phyloP scores from a whole-genome alignment of 2,888 invertebrate genomes.

The Corythucha ciliata region DNA sequence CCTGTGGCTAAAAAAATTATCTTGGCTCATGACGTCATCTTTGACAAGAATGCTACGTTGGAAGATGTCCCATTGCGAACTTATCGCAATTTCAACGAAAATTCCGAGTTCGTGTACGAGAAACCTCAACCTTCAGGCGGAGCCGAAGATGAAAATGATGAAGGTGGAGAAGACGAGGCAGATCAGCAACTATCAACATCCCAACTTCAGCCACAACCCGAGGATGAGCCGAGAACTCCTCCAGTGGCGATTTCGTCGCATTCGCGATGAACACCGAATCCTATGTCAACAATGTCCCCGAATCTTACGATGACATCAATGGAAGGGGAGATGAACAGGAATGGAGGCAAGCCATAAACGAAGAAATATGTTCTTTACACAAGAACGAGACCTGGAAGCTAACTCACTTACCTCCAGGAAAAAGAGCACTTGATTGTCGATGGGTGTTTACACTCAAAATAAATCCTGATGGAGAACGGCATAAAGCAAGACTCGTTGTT shows the following conservation, averaged over 20 bases:
- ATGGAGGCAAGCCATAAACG: conserved; percentile 4
- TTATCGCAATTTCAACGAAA: background rate
- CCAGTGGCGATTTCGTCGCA: conserved; percentile 28
- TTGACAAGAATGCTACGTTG: conserved; percentile 4
- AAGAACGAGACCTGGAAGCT: conserved; percentile 6
- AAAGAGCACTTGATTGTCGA: background rate
- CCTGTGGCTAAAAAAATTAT: conserved; percentile 28
- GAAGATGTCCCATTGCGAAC: too few relatives aligned
- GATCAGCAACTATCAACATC: too few relatives aligned
- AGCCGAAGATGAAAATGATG: too few relatives aligned
- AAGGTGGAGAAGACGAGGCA: too few relatives aligned
- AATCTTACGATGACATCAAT: conserved; percentile 1
- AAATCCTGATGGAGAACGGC: background rate
- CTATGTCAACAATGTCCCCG: conserved; percentile 3
- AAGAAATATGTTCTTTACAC: conserved; percentile 10
- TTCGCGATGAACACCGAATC: conserved; percentile 8
- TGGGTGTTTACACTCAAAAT: conserved; percentile 10
- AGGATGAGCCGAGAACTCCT: too few relatives aligned
- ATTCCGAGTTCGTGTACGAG: too few relatives aligned
- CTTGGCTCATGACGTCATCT: conserved; percentile 13
- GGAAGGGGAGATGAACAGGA: background rate
- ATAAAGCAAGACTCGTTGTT: conserved; percentile 6
- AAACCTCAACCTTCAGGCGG: too few relatives aligned
- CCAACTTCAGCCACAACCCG: too few relatives aligned
- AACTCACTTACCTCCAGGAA: conserved; percentile 6